Evolutionary conservation across 2,113 vertebrate species (phyloP).

Genomic region (Prunella himalayana): DNA sequence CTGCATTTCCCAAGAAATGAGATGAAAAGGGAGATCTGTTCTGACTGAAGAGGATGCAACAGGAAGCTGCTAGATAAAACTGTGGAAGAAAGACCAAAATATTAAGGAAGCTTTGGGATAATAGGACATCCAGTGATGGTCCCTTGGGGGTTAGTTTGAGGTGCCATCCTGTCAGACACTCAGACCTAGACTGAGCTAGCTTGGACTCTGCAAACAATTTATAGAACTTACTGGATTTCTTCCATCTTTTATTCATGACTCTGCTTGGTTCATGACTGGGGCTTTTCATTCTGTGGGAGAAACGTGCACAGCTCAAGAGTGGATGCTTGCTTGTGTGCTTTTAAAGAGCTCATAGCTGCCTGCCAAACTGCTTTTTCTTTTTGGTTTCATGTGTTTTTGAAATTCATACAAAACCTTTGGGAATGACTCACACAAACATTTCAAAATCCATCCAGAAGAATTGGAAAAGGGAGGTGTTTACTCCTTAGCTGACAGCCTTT

Average conservation of each 20-base stretch:
- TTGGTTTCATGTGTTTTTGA: background rate
- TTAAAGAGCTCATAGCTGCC: background rate
- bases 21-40: background rate
- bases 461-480: background rate
- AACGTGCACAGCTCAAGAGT: background rate
- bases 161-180: background rate
- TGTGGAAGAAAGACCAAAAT: background rate
- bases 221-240: conserved; percentile 10
- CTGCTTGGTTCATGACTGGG: background rate
- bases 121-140: background rate
- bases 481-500: background rate
- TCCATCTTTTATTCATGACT: conserved; percentile 26
- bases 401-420: background rate
- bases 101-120: background rate
- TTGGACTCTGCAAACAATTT: background rate
- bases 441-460: background rate
- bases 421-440: background rate
- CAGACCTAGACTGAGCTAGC: background rate
- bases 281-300: background rate
- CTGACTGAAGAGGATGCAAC: background rate
- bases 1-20: background rate
- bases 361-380: background rate
- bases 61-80: background rate
- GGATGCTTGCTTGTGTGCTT: background rate
- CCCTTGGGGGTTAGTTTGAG: background rate